A percentile compares a stretch with the other conserved stretches of the same genome.
phyloP scores from a whole-genome alignment of 2,113 vertebrate genomes.

The Perognathus longimembris region DNA sequence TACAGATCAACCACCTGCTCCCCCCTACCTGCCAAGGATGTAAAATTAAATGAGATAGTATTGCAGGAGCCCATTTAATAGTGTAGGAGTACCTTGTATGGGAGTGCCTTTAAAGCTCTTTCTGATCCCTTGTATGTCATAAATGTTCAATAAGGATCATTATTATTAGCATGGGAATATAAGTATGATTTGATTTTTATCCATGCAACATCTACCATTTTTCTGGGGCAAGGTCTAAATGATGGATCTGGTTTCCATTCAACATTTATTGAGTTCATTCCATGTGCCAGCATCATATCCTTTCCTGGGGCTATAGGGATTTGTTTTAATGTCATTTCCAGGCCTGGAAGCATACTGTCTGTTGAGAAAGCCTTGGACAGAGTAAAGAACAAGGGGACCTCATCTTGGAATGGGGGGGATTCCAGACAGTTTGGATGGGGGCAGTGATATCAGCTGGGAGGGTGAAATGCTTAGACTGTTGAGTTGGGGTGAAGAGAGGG shows the following conservation, averaged over 20 bases:
- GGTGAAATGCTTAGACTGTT: background rate
- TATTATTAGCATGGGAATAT: background rate
- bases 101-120: background rate
- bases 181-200: background rate
- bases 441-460: too few relatives aligned
- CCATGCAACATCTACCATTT: background rate
- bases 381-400: accelerated
- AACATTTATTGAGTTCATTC: conserved; percentile 2
- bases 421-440: background rate
- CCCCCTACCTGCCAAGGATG: background rate
- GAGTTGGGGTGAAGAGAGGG: background rate
- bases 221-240: background rate
- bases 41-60: conserved; percentile 60
- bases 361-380: accelerated
- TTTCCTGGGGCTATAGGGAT: background rate
- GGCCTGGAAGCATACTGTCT: background rate
- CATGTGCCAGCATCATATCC: background rate
- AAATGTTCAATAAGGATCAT: background rate
- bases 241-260: background rate
- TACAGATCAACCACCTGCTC: background rate
- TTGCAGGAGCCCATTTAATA: background rate
- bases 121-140: background rate
- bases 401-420: accelerated
- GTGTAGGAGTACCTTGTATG: background rate
- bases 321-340: background rate